These are phyloP conservation scores for Tricholauxania praeusta DNA, from an alignment of 2,888 invertebrate genomes.

Conservation along the genomic window DNA sequence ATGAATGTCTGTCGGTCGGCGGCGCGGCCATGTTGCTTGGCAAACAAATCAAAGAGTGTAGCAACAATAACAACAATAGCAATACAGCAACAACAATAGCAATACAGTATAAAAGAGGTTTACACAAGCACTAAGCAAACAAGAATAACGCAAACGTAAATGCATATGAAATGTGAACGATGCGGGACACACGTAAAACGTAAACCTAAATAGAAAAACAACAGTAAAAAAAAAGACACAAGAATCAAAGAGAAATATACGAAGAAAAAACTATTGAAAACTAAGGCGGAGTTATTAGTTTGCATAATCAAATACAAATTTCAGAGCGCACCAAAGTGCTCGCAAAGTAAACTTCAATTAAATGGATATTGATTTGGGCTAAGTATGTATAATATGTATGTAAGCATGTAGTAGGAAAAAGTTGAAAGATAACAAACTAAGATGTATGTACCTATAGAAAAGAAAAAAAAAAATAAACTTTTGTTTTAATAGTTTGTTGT, in stretches of 20 bases:
- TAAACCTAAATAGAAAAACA: not conserved
- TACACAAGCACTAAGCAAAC: slow-evolving; percentile 20
- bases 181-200: not conserved
- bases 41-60: slow-evolving; percentile 21
- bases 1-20: not conserved
- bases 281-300: slow-evolving; percentile 35
- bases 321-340: not conserved
- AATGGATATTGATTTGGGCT: slow-evolving; percentile 1
- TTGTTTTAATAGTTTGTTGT: too few species aligned
- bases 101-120: slow-evolving; percentile 23
- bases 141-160: slow-evolving; percentile 25
- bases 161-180: slow-evolving; percentile 19
- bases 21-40: slow-evolving; percentile 35
- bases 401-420: too few species aligned
- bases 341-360: slow-evolving; percentile 18
- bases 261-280: slow-evolving; percentile 10
- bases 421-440: too few species aligned
- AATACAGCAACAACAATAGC: slow-evolving; percentile 9
- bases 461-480: too few species aligned
- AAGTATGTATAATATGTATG: too few species aligned
- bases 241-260: not conserved
- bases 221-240: too few species aligned
- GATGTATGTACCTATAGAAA: too few species aligned
- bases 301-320: slow-evolving; percentile 26
- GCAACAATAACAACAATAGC: slow-evolving; percentile 14